Evolutionary conservation across 2,113 vertebrate species (phyloP).

Genomic region (Galbula dea): DNA sequence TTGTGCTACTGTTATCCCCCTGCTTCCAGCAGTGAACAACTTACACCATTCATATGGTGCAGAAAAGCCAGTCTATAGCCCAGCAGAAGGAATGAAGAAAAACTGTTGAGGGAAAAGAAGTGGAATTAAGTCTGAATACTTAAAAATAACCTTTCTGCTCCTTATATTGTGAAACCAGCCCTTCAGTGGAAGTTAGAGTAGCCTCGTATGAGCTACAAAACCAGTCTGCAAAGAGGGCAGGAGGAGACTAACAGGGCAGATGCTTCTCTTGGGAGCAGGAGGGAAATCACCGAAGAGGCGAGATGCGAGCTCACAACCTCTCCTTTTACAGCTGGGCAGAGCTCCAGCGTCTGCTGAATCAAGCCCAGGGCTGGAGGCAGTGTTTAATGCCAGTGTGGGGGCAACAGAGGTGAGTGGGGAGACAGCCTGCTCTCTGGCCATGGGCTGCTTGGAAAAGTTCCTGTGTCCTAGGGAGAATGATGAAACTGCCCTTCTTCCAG

Average conservation of each 20-base stretch:
- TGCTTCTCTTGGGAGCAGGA: background rate
- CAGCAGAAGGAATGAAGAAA: background rate
- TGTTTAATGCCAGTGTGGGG: background rate
- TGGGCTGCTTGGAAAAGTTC: background rate
- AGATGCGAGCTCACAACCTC: background rate
- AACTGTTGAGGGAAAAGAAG: background rate
- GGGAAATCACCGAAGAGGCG: background rate
- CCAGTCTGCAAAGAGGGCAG: background rate
- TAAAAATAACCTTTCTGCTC: background rate
- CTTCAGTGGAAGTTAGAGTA: background rate
- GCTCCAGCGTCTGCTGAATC: background rate
- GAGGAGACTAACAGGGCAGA: background rate
- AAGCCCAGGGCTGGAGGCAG: background rate
- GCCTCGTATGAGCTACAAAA: accelerated
- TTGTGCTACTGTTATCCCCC: background rate
- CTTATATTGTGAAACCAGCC: accelerated
- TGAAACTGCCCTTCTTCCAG: background rate
- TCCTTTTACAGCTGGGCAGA: background rate
- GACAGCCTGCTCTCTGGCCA: background rate
- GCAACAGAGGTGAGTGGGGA: background rate
- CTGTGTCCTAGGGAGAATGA: background rate
- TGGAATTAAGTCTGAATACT: background rate
- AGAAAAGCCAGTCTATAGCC: background rate
- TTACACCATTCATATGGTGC: accelerated
- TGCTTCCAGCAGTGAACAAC: background rate